Percentiles rank a stretch among this genome's conserved stretches.
phyloP scores from a whole-genome alignment of 2,888 invertebrate species.

The Cenopis cana region DNA sequence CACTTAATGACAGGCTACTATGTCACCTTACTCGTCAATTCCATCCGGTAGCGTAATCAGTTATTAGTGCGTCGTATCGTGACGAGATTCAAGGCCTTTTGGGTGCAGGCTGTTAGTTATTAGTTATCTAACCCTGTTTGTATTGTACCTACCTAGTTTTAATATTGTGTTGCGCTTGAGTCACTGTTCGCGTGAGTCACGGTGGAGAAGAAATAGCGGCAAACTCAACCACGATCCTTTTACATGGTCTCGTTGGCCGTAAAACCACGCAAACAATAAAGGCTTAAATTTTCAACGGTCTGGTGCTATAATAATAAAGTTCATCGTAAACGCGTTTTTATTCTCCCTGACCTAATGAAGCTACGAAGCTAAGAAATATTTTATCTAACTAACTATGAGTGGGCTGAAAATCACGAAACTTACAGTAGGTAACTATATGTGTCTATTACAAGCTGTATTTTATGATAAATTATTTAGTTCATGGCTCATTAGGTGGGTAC shows the following conservation, averaged over 20 bases:
- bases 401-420: too few relatives aligned
- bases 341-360: conserved; percentile 23
- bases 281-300: conserved; percentile 31
- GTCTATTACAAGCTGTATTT: too few relatives aligned
- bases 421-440: too few relatives aligned
- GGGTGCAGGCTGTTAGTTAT: conserved; percentile 46
- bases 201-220: conserved; percentile 56
- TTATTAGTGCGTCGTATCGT: conserved; percentile 51
- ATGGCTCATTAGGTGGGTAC: too few relatives aligned
- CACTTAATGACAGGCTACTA: conserved; percentile 27
- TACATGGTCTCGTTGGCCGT: conserved; percentile 48
- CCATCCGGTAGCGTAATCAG: conserved; percentile 31
- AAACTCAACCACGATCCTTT: conserved; percentile 53
- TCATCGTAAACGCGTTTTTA: conserved; percentile 21
- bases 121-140: conserved; percentile 38
- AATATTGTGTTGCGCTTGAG: conserved; percentile 38
- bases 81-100: conserved; percentile 63
- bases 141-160: conserved; percentile 40
- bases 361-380: too few relatives aligned
- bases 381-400: too few relatives aligned
- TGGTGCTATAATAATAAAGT: conserved; percentile 20
- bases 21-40: conserved; percentile 32
- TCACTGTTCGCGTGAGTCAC: conserved; percentile 48
- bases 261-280: conserved; percentile 49
- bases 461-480: too few relatives aligned